Percentiles rank a stretch among this genome's conserved stretches.
These are phyloP conservation scores for Bunonema sp. DNA, from an alignment of 2,888 invertebrate genomes.

Conservation along the genomic window DNA sequence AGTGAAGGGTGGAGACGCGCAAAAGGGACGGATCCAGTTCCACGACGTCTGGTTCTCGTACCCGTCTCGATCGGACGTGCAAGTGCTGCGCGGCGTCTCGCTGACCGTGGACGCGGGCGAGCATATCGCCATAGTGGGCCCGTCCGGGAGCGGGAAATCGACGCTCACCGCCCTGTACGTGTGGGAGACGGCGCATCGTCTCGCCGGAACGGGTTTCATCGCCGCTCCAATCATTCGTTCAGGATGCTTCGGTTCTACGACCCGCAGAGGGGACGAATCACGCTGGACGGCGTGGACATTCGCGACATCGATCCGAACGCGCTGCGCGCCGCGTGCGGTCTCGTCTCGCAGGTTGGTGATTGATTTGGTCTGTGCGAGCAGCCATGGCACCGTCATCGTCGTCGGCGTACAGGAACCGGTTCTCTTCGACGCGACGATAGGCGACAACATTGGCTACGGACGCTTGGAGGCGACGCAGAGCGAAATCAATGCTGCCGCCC, in stretches of 20 bases:
- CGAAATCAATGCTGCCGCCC: constrained; percentile 38
- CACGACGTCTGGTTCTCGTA: constrained; percentile 65
- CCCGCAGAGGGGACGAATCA: constrained; percentile 41
- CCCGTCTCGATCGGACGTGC: constrained; percentile 58
- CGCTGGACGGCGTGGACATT: constrained; percentile 43
- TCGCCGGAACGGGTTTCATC: no score
- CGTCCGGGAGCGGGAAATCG: constrained; percentile 38
- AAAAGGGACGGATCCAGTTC: constrained; percentile 52
- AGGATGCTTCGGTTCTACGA: constrained; percentile 38
- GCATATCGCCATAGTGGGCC: constrained; percentile 35
- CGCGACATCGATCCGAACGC: constrained; percentile 17
- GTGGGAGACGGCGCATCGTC: no score
- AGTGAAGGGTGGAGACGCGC: constrained; percentile 2
- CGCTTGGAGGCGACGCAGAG: constrained; percentile 27
- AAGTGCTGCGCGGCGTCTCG: constrained; percentile 25
- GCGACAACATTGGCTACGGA: constrained; percentile 40
- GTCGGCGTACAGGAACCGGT: constrained; percentile 45
- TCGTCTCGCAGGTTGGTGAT: constrained; percentile 44
- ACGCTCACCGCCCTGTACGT: constrained; percentile 37
- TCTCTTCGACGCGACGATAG: constrained; percentile 36
- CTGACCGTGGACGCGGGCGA: constrained; percentile 32
- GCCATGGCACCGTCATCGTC: not conserved
- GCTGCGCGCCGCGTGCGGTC: constrained; percentile 43
- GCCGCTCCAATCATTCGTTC: no score
- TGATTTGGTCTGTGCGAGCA: no score